Base-by-base conservation (phyloP, 23 tunicate genomes). In the Trididemnum clinides region DNA sequence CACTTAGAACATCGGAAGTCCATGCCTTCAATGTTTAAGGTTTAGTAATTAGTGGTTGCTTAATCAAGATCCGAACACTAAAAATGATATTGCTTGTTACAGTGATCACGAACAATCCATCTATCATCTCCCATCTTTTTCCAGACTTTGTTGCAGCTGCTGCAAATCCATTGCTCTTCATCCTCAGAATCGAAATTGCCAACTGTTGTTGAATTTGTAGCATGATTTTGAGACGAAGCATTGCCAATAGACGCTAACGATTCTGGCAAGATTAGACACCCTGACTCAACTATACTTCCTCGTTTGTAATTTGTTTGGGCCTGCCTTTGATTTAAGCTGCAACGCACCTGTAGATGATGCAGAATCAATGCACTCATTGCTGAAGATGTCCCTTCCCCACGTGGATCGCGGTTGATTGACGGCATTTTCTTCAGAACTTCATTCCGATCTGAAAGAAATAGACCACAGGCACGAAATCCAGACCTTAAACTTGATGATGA, bases 381-480 rank as follows among this genome's bases (percentile, higher is more conserved):
- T 7, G 76, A 69, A 5, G 76, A 28, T 4, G 76, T 69, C 2
- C 76, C 37, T 29, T 69, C 76, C 4, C 76, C 76, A 28, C 76
- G 37, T 6, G 76, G 76, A 69, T 69, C 76, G 28, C 76, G 28
- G 37, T 15, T 5, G 37, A 12, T 31, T 28, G 76, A 69, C 5
- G 82, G 82, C 27, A 76, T 22, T 5, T 71, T 20, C 26, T 76
- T 76, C 32, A 76, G 82, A 12, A 76, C 82, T 30, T 76, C 71
- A 4, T 39, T 21, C 6, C 63, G 63, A 76, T 76, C 82, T 71
- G 23, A 57, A 7, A 26, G 82, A 30, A 5, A 69, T 69, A 69
- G 28, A 4, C 76, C 76, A 69, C 76, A 27, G 12, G 76, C 76
- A 4, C 37, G 76, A 50, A 76, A 69, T 69, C 76, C 76, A 5